phyloP scores from a whole-genome alignment of 2,113 vertebrate genomes.

The Oryzias woworae region DNA sequence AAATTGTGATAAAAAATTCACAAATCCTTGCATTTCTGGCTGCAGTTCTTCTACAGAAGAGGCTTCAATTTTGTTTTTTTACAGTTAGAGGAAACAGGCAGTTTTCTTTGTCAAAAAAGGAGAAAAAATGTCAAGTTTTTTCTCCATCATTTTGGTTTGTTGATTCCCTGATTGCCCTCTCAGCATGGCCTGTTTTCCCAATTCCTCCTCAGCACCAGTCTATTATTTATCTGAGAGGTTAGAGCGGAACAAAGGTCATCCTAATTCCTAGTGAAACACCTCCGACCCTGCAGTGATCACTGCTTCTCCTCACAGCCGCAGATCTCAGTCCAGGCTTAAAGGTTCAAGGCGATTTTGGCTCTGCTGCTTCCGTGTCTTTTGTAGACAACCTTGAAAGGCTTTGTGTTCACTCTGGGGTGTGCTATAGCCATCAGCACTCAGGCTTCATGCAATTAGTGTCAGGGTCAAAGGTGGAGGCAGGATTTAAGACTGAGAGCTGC shows the following conservation, averaged over 20 bases:
- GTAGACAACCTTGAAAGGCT: constrained; percentile 38
- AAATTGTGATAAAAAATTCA: too few species aligned
- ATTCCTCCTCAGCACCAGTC: constrained; percentile 11
- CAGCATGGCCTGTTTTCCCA: constrained; percentile 11
- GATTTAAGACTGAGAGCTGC: constrained; percentile 59
- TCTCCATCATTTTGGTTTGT: not conserved
- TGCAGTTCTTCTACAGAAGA: too few species aligned
- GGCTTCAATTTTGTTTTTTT: too few species aligned
- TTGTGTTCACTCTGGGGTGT: constrained; percentile 34
- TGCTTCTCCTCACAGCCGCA: constrained; percentile 9
- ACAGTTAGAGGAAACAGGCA: too few species aligned
- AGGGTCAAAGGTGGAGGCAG: constrained; percentile 66
- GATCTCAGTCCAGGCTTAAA: constrained; percentile 25
- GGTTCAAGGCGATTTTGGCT: constrained; percentile 48
- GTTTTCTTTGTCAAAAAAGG: too few species aligned
- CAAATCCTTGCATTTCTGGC: too few species aligned
- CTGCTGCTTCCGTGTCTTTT: constrained; percentile 49
- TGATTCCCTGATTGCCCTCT: not conserved
- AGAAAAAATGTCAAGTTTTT: not conserved
- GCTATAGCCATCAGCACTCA: constrained; percentile 63
- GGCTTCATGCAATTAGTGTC: constrained; percentile 65
- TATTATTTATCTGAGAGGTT: constrained; percentile 47
- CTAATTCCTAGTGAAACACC: constrained; percentile 27
- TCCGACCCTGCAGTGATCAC: constrained; percentile 17
- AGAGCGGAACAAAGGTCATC: constrained; percentile 42